Evolutionary conservation across 2,888 invertebrate species (phyloP), one percentile per base, ranked within the genome.

Genomic region (Campoplex nolae): DNA sequence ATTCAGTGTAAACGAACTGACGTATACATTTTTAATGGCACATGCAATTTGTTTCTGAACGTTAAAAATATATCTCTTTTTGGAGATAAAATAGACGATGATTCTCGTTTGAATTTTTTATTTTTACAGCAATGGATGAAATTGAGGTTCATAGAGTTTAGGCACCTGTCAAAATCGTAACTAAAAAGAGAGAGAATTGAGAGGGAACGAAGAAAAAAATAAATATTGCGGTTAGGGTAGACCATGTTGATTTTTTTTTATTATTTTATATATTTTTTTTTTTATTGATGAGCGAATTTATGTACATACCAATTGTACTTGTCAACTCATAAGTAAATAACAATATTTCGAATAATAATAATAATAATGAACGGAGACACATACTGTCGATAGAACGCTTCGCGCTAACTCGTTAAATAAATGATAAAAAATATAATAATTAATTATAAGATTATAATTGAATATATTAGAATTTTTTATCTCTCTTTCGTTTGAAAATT

Each of bases 381-480:
- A 32, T 35, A 73, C 73, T 73, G 77, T 73, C 86, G 83, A 86
- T 83, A 68, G 80, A 83, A 86, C 86, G 86, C 86, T 86, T 81
- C 76, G 83, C 80, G 83, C 80, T 73, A 86, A 68, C 68, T 86
- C 86, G 83, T 86, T 86, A 86, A 86, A 88, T 85, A 87, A 85
- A 83, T 76, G 85, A 85, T 87, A 74, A 76, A 87, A 84, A 88
- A 87, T 85, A 86, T 85, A 86, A 85, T 88, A 83, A 88, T 86
- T 83, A 88, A 88, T 89, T 78, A 86, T 81, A 85, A 89, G 90
- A 92, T 91, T 89, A 91, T 89, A 90, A 91, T 92, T 91, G 90
- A 91, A 92, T 92, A 92, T 92, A 92, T 92, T 92, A 92, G 89
- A 92, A 92, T 92, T 92, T 23, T 86, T 92, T 89, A 90, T 91